Conservation (phyloP, 2,113 vertebrate species). For the Phalacrocorax pelagicus region DNA sequence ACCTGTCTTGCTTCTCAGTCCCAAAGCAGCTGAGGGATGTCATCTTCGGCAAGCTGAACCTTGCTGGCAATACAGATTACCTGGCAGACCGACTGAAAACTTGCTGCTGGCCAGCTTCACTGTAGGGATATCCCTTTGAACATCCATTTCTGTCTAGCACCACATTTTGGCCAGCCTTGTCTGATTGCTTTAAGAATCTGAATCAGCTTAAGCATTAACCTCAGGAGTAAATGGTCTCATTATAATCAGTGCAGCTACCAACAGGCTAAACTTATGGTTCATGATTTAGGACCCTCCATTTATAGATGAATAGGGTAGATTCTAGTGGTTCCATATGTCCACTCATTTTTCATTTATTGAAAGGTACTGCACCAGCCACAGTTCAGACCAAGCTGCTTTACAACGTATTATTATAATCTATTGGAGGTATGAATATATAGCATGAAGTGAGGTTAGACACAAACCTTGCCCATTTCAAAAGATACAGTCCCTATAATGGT, state of each 20-base stretch:
- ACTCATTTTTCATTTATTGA: conserved; percentile 29
- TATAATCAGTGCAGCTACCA: conserved; percentile 44
- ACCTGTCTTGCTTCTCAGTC: background rate
- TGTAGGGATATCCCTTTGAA: background rate
- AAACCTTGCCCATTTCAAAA: background rate
- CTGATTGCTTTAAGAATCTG: conserved; percentile 22
- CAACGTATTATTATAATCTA: background rate
- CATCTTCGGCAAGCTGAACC: background rate
- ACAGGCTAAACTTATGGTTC: background rate
- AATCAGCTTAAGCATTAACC: conserved; percentile 31
- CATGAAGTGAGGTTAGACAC: background rate
- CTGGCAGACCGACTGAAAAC: background rate
- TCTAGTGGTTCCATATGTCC: conserved; percentile 53
- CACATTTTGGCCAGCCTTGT: background rate
- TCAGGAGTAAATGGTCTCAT: conserved; percentile 45
- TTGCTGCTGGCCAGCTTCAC: background rate
- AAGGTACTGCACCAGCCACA: background rate
- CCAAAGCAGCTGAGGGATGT: background rate
- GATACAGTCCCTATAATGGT: background rate
- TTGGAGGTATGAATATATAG: background rate
- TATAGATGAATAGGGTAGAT: background rate
- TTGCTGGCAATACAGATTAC: background rate
- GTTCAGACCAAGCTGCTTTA: conserved; percentile 5
- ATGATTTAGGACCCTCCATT: conserved; percentile 29
- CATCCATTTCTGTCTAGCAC: background rate